Evolutionary conservation across 2,113 vertebrate genomes (phyloP), one percentile per base, ranked within the genome.

Genomic region (Heliornis fulica): DNA sequence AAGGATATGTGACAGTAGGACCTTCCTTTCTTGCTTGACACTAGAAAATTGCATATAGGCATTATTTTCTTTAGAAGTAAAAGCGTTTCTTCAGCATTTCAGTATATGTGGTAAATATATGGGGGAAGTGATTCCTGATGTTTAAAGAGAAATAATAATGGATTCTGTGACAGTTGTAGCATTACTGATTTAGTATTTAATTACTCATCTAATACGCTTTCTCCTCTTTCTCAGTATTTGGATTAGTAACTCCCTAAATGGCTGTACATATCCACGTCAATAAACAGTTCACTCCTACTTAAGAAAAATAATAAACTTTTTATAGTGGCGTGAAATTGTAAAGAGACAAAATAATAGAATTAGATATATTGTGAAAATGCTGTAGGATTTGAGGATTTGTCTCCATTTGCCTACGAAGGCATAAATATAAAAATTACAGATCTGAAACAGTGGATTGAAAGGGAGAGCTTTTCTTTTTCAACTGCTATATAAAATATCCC

Each of bases 141-240:
- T 84, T 93, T 48, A 90, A 41, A 38, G 46, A 80, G 78, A 83
- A 93, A 87, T 80, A 93, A 64, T 85, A 83, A 83, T 71, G 51
- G 56, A 92, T 86, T 94, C 68, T 28, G 21, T 90, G 90, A 83
- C 72, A 79, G 81, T 69, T 71, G 43, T 45, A 68, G 53, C 53
- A 65, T 95, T 84, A 83, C 83, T 51, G 46, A 93, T 87, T 80
- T 94, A 78, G 23, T 94, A 76, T 80, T 94, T 94, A 91, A 87
- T 97, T 91, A 79, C 74, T 93, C 0, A 0, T 82, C 36, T 96
- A 87, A 91, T 88, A 69, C 7, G 26, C 50, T 89, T 91, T 72
- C 56, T 90, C 93, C 29, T 38, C 20, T 83, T 96, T 93, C 84
- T 96, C 46, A 87, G 7, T 93, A 85, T 95, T 93, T 96, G 87